Evolutionary conservation across 1,140 invertebrate genomes (phyloP), one percentile per base, ranked within the genome.

Genomic region (Oppia nitens): DNA sequence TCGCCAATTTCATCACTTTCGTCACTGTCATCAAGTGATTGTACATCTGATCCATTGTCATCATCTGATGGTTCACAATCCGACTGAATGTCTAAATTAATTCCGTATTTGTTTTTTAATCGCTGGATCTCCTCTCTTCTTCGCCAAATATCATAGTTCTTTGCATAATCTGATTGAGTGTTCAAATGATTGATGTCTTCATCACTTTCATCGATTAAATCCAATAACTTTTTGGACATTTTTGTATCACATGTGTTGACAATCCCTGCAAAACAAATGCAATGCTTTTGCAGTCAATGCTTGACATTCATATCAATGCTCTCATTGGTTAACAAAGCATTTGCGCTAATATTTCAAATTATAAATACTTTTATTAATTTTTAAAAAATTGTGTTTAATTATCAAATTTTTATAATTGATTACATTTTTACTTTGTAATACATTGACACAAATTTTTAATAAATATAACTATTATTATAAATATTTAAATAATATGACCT

Each of bases 121-220:
- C 85, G 89, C 65, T 88, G 80, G 23, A 86, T 69, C 69, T 90
- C 82, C 72, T 92, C 88, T 66, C 86, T 88, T 64, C 83, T 77
- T 57, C 87, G 76, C 78, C 85, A 86, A 57, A 68, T 74, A 65
- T 88, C 78, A 66, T 91, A 92, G 66, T 80, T 81, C 64, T 82
- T 81, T 0, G 87, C 87, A 73, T 88, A 92, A 52, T 80, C 78
- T 66, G 80, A 78, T 69, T 89, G 84, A 50, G 82, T 81, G 66
- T 79, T 79, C 21, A 89, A 71, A 20, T 47, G n/a, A 40, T 40
- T 17, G 32, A 9, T 17, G 6, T 17, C 27, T 50, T 26, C 17
- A 20, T 28, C 49, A 20, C 49, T 20, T 51, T 4, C 6, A 51
- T 6, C 45, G 3, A 3, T 40, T 23, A 12, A 29, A 48, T 24